These are phyloP conservation scores for Chamaea fasciata DNA, from an alignment of 2,113 vertebrate species.

Conservation along the genomic window DNA sequence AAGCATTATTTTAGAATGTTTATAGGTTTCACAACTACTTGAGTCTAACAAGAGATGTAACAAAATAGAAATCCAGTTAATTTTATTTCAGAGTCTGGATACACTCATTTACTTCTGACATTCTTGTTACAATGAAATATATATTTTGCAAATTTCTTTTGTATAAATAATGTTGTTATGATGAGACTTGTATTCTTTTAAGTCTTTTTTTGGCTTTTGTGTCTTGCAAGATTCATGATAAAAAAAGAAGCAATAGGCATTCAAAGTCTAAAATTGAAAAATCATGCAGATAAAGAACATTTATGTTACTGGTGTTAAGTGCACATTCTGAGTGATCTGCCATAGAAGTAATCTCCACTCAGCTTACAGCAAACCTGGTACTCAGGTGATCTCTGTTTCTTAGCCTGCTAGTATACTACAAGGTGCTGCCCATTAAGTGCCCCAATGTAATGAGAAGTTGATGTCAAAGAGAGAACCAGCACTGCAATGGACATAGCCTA, in stretches of 20 bases:
- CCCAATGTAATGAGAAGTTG: rapidly evolving
- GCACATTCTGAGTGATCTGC: not conserved
- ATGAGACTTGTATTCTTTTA: not conserved
- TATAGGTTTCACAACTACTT: not conserved
- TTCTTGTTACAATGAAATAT: not conserved
- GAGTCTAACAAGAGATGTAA: not conserved
- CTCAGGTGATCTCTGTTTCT: not conserved
- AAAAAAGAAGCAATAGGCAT: not conserved
- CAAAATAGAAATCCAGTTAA: not conserved
- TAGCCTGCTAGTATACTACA: not conserved
- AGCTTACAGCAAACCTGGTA: not conserved
- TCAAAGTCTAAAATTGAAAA: not conserved
- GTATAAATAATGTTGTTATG: not conserved
- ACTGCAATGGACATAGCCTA: not conserved
- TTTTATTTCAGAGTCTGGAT: not conserved
- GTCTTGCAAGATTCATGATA: not conserved
- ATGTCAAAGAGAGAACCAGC: not conserved
- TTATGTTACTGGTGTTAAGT: not conserved
- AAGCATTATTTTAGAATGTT: not conserved
- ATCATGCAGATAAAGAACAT: not conserved
- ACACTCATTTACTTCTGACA: not conserved
- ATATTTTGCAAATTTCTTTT: not conserved
- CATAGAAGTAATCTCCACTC: not conserved
- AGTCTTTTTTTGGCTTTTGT: not conserved
- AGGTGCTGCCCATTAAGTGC: not conserved